Percentiles rank a stretch among this genome's conserved stretches.
Evolutionary conservation across 2,113 vertebrate species (phyloP).

Genomic region (Etia nguti): DNA sequence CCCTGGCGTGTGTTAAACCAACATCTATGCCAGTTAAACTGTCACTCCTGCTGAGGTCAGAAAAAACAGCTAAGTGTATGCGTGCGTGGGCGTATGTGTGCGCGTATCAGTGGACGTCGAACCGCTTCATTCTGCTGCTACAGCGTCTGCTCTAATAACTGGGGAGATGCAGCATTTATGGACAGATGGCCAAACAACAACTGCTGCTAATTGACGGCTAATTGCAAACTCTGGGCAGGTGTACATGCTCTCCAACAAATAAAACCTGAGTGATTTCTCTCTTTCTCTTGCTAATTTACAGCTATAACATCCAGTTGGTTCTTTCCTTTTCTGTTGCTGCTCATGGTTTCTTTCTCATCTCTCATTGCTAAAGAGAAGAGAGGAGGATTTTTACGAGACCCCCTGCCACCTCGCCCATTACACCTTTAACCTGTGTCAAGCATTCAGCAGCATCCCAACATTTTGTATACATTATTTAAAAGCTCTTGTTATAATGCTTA

Average conservation of each 20-base stretch:
- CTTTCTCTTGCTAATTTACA: not conserved
- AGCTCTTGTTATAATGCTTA: slow-evolving; percentile 39
- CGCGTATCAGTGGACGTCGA: not conserved
- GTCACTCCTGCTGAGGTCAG: slow-evolving; percentile 47
- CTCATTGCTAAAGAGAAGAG: not conserved
- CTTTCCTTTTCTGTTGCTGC: not conserved
- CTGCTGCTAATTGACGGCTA: slow-evolving; percentile 40
- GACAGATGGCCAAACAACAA: slow-evolving; percentile 58
- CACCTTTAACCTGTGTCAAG: slow-evolving; percentile 14
- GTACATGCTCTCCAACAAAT: slow-evolving; percentile 22
- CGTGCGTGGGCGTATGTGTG: not conserved
- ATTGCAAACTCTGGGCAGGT: slow-evolving; percentile 47
- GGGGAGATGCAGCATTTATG: not conserved
- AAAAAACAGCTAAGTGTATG: not conserved
- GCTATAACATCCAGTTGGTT: not conserved
- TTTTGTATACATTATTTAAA: slow-evolving; percentile 17
- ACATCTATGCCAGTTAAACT: slow-evolving; percentile 55
- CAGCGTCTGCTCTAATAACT: slow-evolving; percentile 22
- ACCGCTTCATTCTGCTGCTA: not conserved
- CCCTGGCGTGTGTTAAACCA: slow-evolving; percentile 51
- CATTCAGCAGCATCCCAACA: not conserved
- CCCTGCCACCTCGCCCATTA: not conserved
- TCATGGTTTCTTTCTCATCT: not conserved
- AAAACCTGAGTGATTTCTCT: slow-evolving; percentile 25
- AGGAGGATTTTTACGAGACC: not conserved